Evolutionary conservation across 1,140 invertebrate species (phyloP).

Genomic region (Drusus annulatus): DNA sequence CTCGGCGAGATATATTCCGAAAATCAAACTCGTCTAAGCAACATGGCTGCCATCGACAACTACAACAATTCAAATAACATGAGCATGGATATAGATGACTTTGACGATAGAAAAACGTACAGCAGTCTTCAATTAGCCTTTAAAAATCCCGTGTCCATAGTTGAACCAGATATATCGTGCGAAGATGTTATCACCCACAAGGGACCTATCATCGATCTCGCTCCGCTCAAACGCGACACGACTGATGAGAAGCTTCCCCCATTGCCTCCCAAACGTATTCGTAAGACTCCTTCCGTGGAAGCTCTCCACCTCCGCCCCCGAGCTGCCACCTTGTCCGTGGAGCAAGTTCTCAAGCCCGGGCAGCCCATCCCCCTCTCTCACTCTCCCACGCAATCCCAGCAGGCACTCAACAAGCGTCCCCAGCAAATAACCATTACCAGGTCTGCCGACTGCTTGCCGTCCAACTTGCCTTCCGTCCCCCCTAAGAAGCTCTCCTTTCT

Average conservation of each 20-base stretch:
- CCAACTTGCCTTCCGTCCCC: constrained; percentile 62
- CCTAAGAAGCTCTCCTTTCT: constrained; percentile 69
- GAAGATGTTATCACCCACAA: constrained; percentile 72
- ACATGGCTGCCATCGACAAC: constrained; percentile 65
- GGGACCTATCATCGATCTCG: constrained; percentile 70
- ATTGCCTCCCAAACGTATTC: constrained; percentile 83
- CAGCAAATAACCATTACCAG: constrained; percentile 45
- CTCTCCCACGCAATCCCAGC: constrained; percentile 60
- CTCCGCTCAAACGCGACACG: constrained; percentile 69
- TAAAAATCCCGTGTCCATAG: constrained; percentile 83
- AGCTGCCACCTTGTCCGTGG: constrained; percentile 61
- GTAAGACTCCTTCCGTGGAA: constrained; percentile 73
- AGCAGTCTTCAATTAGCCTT: constrained; percentile 89
- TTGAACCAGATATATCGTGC: constrained; percentile 70
- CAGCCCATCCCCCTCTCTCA: constrained; percentile 62
- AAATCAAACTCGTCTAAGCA: constrained; percentile 72
- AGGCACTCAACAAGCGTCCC: constrained; percentile 7
- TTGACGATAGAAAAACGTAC: constrained; percentile 84
- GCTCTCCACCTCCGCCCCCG: constrained; percentile 63
- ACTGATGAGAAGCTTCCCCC: constrained; percentile 79
- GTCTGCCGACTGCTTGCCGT: constrained; percentile 61
- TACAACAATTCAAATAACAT: constrained; percentile 56
- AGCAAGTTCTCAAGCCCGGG: constrained; percentile 65
- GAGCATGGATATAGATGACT: constrained; percentile 74
- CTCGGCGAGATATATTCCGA: constrained; percentile 85